Percentiles rank a stretch among this genome's conserved stretches.
These are phyloP conservation scores for Sturnira hondurensis DNA, from an alignment of 2,113 vertebrate species.

Conservation along the genomic window DNA sequence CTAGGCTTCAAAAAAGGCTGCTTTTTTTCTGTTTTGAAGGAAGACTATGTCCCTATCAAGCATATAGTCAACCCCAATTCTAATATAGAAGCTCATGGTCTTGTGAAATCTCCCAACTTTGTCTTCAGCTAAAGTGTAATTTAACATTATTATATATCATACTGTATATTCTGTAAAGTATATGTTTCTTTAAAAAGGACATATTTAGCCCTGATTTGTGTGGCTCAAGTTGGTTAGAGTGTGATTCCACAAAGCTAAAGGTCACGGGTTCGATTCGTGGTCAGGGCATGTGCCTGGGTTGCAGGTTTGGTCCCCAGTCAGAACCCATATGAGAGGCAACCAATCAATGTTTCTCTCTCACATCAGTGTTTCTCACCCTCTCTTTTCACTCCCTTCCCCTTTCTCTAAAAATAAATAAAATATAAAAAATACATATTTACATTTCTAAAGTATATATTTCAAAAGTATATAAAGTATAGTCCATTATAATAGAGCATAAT, in stretches of 20 bases:
- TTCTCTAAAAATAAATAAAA: not conserved
- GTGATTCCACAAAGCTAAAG: no score
- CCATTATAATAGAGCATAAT: not conserved
- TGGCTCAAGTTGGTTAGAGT: no score
- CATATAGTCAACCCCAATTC: not conserved
- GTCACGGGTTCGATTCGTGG: no score
- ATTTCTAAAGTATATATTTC: not conserved
- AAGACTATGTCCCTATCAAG: not conserved
- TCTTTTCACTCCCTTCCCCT: no score
- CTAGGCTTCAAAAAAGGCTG: no score
- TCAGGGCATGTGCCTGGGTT: no score
- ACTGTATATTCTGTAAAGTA: not conserved
- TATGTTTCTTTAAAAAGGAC: not conserved
- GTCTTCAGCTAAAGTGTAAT: not conserved
- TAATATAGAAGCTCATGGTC: not conserved
- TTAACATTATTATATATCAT: not conserved
- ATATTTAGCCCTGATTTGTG: not conserved
- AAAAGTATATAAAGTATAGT: not conserved
- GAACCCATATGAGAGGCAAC: no score
- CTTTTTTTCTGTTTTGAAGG: not conserved
- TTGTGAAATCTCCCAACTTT: not conserved
- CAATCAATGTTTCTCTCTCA: no score
- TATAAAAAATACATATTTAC: not conserved
- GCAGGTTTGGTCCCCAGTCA: no score
- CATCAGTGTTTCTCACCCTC: no score